Evolutionary conservation across 2,113 vertebrate genomes (phyloP).

Genomic region (Syngnathoides biaculeatus): DNA sequence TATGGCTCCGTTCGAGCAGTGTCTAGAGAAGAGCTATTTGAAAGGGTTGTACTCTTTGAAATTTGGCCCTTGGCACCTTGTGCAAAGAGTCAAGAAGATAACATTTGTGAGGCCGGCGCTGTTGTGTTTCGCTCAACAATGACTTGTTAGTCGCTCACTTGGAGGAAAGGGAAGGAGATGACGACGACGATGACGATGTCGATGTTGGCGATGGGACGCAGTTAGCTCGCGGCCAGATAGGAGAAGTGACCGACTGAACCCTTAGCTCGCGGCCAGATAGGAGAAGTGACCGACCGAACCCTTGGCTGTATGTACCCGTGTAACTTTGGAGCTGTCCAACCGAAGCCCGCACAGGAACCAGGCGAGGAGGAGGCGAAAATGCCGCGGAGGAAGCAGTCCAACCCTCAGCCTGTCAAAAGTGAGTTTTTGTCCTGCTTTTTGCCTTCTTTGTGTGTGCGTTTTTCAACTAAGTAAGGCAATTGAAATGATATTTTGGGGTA

Average conservation of each 20-base stretch:
- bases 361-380: constrained; percentile 64
- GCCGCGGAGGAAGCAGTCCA: constrained; percentile 90
- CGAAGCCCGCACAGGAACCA: constrained; percentile 36
- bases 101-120: not conserved
- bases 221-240: constrained; percentile 51
- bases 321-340: not conserved
- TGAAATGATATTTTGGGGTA: not conserved
- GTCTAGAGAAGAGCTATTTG: not conserved
- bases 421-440: constrained; percentile 16
- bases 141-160: constrained; percentile 7
- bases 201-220: constrained; percentile 38
- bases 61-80: not conserved
- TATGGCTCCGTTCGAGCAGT: constrained; percentile 22
- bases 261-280: constrained; percentile 50
- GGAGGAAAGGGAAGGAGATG: constrained; percentile 53
- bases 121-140: not conserved
- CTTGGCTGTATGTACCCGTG: constrained; percentile 34
- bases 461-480: not conserved
- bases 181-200: constrained; percentile 38
- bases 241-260: constrained; percentile 22
- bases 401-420: constrained; percentile 91
- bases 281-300: constrained; percentile 22
- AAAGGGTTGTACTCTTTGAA: not conserved
- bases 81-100: not conserved
- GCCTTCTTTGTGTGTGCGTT: not conserved